phyloP scores from a whole-genome alignment of 2,113 vertebrate species.

The Ctenomys sociabilis region DNA sequence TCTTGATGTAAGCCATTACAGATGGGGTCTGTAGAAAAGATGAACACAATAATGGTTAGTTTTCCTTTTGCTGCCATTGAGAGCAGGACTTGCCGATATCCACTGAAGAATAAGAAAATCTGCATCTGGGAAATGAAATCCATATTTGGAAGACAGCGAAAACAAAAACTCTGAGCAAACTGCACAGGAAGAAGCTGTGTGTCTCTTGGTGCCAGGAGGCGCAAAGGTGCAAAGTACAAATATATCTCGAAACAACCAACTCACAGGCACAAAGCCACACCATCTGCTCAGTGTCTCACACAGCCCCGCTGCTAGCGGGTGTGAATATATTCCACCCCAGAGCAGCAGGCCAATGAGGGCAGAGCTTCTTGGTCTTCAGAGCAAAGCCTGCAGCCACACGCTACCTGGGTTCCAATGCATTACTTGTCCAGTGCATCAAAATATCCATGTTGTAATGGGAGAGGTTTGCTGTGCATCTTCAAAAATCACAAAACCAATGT shows the following conservation, averaged over 20 bases:
- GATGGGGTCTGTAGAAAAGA: neutral
- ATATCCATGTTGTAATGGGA: neutral
- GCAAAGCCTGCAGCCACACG: neutral
- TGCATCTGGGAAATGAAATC: neutral
- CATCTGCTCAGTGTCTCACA: slow-evolving; percentile 1
- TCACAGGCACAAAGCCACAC: slow-evolving; percentile 62
- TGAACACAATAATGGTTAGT: neutral
- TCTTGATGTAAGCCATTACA: neutral
- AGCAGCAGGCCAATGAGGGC: neutral
- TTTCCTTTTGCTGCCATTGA: neutral
- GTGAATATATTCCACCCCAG: neutral
- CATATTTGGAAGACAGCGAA: slow-evolving; percentile 43
- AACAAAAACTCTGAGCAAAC: slow-evolving; percentile 21
- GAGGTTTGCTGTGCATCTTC: neutral
- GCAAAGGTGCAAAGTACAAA: neutral
- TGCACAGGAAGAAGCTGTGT: slow-evolving; percentile 30
- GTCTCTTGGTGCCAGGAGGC: neutral
- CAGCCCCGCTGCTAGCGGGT: neutral
- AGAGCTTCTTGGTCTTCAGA: neutral
- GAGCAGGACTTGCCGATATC: neutral
- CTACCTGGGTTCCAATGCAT: neutral
- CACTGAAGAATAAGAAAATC: neutral
- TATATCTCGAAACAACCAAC: slow-evolving; percentile 11
- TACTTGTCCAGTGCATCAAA: neutral
- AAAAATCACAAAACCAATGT: slow-evolving; percentile 36